phyloP scores from a whole-genome alignment of 2,888 invertebrate genomes.

The Hyalella azteca region DNA sequence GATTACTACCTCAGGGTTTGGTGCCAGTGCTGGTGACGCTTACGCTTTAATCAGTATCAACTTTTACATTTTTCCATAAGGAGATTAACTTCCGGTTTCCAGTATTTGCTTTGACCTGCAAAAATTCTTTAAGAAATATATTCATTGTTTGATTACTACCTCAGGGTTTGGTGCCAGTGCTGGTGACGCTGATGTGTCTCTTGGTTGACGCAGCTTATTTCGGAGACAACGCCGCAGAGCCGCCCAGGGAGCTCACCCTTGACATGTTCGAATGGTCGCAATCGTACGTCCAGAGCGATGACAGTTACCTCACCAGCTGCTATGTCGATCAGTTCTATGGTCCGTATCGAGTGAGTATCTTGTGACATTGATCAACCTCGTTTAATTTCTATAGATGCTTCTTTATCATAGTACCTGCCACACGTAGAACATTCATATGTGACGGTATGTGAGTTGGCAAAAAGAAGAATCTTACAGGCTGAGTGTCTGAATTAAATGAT shows the following conservation, averaged over 20 bases:
- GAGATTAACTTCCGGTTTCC: too few species aligned
- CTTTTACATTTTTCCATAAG: too few species aligned
- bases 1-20: constrained; percentile 47
- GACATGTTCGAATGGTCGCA: constrained; percentile 41
- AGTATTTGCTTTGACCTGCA: too few species aligned
- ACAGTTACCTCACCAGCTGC: not conserved
- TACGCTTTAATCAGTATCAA: too few species aligned
- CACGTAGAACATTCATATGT: too few species aligned
- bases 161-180: constrained; percentile 46
- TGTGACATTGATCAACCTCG: not conserved
- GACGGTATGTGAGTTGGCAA: too few species aligned
- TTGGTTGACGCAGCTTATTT: constrained; percentile 40
- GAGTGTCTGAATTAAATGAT: not conserved
- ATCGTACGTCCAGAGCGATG: constrained; percentile 40
- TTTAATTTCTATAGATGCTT: too few species aligned
- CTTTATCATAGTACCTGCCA: too few species aligned
- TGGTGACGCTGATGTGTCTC: constrained; percentile 43
- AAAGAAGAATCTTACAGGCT: too few species aligned
- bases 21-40: constrained; percentile 45
- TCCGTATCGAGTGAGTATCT: constrained; percentile 38
- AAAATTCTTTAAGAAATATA: too few species aligned
- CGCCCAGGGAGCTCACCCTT: constrained; percentile 39
- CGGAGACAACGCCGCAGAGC: constrained; percentile 6
- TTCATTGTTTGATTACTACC: too few species aligned
- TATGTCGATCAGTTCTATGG: constrained; percentile 44